phyloP scores from a whole-genome alignment of 2,888 invertebrate genomes.

The Papilio gigon region DNA sequence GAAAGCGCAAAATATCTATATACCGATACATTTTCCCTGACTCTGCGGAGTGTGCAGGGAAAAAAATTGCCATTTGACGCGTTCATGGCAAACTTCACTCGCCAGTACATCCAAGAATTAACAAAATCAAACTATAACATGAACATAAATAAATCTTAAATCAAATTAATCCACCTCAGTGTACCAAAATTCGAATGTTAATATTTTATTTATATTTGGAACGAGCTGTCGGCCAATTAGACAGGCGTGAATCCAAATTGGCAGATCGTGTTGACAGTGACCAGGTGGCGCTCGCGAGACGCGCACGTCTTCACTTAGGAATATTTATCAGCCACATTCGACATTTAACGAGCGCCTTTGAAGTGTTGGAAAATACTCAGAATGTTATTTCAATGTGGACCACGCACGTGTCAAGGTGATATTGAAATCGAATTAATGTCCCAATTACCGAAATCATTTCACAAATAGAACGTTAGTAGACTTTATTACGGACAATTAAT shows the following conservation, averaged over 20 bases:
- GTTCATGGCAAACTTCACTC: background rate
- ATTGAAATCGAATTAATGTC: conserved; percentile 58
- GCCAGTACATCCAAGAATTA: background rate
- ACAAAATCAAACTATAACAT: conserved; percentile 29
- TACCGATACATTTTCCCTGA: too few relatives aligned
- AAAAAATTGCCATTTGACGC: background rate
- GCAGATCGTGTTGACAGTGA: conserved; percentile 72
- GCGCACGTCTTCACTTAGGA: conserved; percentile 60
- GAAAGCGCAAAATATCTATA: background rate
- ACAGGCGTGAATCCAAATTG: conserved; percentile 66
- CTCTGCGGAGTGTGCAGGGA: background rate
- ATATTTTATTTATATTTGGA: conserved; percentile 72
- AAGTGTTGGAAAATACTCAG: conserved; percentile 74
- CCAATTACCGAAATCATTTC: conserved; percentile 56
- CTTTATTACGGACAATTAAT: background rate
- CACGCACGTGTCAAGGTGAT: conserved; percentile 55
- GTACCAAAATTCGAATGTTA: conserved; percentile 56
- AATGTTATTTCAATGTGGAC: conserved; percentile 65
- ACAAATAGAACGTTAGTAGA: conserved; percentile 37
- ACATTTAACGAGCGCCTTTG: conserved; percentile 76
- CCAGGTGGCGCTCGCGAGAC: conserved; percentile 66
- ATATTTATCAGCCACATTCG: conserved; percentile 62
- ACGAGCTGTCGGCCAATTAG: conserved; percentile 72
- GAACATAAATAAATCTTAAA: background rate
- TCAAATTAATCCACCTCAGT: conserved; percentile 21